A percentile compares a stretch with the other conserved stretches of the same genome.
Conservation (phyloP, 2,113 vertebrate species). For the Seriola quinqueradiata region DNA sequence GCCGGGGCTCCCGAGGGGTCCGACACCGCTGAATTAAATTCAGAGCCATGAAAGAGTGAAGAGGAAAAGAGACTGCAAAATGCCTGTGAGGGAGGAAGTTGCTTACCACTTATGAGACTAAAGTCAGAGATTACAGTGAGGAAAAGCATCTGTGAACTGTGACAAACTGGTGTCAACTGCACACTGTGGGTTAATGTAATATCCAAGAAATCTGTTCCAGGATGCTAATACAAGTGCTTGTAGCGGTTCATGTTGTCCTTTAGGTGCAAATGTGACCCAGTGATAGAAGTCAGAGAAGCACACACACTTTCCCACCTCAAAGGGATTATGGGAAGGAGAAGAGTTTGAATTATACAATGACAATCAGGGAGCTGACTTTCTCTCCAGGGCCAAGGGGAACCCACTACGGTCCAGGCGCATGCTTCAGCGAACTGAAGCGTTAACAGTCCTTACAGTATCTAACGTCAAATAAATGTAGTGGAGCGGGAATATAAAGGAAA, state of each 20-base stretch:
- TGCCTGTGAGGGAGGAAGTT: constrained; percentile 27
- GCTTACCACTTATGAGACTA: constrained; percentile 1
- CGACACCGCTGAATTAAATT: constrained; percentile 45
- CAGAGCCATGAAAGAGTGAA: constrained; percentile 30
- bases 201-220: background rate
- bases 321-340: too few species aligned
- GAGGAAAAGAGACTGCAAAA: constrained; percentile 35
- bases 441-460: too few species aligned
- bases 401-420: too few species aligned
- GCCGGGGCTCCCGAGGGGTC: constrained; percentile 9
- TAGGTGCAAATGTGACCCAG: too few species aligned
- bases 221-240: background rate
- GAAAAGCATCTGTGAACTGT: constrained; percentile 27
- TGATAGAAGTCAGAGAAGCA: too few species aligned
- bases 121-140: constrained; percentile 22
- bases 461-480: too few species aligned
- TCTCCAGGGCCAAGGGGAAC: too few species aligned
- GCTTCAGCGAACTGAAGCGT: too few species aligned
- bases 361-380: too few species aligned
- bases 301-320: too few species aligned
- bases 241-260: background rate
- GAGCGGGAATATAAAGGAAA: too few species aligned
- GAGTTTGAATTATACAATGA: too few species aligned
- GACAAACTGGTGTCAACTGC: background rate
- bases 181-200: background rate